phyloP scores from a whole-genome alignment of 2,888 invertebrate species.

The Monoplex corrugatus region DNA sequence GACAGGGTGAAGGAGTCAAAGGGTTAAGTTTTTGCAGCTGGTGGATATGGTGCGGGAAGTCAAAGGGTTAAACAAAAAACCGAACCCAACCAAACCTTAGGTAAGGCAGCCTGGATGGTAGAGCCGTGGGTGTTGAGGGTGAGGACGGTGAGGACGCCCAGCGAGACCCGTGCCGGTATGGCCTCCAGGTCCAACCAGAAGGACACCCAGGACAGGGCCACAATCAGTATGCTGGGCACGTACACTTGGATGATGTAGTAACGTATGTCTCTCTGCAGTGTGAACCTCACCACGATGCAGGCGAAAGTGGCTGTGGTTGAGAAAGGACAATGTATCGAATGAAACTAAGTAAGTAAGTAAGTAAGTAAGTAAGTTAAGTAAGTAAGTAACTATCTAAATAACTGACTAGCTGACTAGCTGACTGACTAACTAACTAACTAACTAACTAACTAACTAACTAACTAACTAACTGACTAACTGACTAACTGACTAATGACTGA shows the following conservation, averaged over 20 bases:
- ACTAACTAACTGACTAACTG: too few relatives aligned
- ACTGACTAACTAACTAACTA: too few relatives aligned
- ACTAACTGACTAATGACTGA: too few relatives aligned
- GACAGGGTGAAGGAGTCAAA: too few relatives aligned
- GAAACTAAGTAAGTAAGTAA: neutral
- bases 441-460: too few relatives aligned
- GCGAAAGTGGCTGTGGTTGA: conserved; percentile 56
- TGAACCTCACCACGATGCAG: conserved; percentile 92
- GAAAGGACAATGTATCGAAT: neutral
- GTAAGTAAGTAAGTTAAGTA: too few relatives aligned
- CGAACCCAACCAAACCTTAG: too few relatives aligned
- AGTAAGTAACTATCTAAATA: too few relatives aligned
- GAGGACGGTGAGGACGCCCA: conserved; percentile 79
- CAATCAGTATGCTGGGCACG: conserved; percentile 83
- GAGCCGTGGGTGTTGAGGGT: conserved; percentile 93
- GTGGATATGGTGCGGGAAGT: too few relatives aligned
- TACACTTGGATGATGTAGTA: conserved; percentile 85
- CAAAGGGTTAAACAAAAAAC: too few relatives aligned
- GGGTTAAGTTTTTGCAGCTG: too few relatives aligned
- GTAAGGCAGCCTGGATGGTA: conserved; percentile 93
- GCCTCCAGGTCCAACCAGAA: conserved; percentile 81
- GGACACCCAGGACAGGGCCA: conserved; percentile 87
- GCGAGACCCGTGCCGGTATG: conserved; percentile 65
- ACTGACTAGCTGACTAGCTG: too few relatives aligned
- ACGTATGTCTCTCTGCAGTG: conserved; percentile 90